These are phyloP conservation scores for Nannospalax galili DNA, from an alignment of 2,113 vertebrate species.

Conservation along the genomic window DNA sequence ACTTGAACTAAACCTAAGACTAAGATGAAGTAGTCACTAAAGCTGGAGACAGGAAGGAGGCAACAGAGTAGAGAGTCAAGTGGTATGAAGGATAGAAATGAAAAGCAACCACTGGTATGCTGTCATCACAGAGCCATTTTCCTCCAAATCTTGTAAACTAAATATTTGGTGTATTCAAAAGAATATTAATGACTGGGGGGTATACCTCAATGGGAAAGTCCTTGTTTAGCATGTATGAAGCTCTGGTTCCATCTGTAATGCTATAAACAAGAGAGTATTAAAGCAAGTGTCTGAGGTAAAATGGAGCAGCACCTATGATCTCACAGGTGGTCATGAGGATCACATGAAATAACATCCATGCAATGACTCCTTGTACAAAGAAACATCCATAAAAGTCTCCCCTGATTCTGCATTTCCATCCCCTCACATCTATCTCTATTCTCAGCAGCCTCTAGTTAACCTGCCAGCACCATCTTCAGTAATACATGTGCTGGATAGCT, in stretches of 20 bases:
- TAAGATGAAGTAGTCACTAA: slow-evolving; percentile 7
- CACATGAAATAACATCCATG: background rate
- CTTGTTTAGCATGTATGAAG: background rate
- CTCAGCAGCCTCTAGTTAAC: too few species aligned
- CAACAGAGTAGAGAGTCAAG: background rate
- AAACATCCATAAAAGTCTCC: background rate
- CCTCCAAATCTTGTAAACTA: background rate
- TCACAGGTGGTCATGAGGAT: background rate
- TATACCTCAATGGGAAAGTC: background rate
- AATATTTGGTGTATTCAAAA: background rate
- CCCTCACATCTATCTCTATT: background rate
- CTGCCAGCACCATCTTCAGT: background rate
- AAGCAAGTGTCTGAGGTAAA: background rate
- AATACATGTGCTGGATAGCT: too few species aligned
- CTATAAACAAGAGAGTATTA: background rate
- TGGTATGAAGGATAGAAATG: background rate
- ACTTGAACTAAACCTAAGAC: background rate
- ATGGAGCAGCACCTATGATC: background rate
- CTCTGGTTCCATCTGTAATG: background rate
- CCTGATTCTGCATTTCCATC: background rate
- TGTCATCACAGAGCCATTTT: background rate
- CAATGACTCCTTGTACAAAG: background rate
- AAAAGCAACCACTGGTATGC: background rate
- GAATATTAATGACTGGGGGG: background rate
- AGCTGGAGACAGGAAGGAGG: slow-evolving; percentile 1